Evolutionary conservation across 2,888 invertebrate species (phyloP), one percentile per base, ranked within the genome.

Genomic region (Brenthis hecate): DNA sequence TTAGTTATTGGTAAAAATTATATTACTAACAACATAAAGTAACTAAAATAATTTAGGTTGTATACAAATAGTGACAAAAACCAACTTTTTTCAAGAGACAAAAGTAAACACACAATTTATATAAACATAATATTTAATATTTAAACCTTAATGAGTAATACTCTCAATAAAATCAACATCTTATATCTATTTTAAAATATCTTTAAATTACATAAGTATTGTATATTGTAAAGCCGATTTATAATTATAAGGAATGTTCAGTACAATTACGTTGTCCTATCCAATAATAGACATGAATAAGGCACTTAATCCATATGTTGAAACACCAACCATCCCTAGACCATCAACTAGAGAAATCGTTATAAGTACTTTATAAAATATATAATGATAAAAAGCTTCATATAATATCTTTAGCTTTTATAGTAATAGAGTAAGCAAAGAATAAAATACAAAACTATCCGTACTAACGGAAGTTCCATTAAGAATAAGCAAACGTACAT

Each of bases 241-340:
- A 82, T 81, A 80, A 82, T 83, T 81, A 78, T 81, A 86, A 86
- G 92, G 91, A 92, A 91, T 91, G 91, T 91, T 88, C 85, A 87
- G 87, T 90, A 84, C 85, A 85, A 87, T 82, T 85, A 84, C 83
- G 65, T 64, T 66, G 58, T 53, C 16, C 56, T 63, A 71, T 56
- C 54, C 55, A 53, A 57, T 80, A 85, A 85, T 87, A 86, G 85
- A 89, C 81, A 87, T 78, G 86, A 87, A 85, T 88, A 79, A 79
- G 76, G 76, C 71, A 85, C 91, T 85, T 84, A 36, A 64, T 75
- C 74, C 74, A 73, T 55, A 57, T 65, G 47, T 19, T 13, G 16
- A 23, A 50, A 56, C 23, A 53, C 56, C 16, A 51, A 71, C 70
- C 43, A 19, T 19, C 19, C 19, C 19, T 19, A 19, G 19, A 19